Percentiles rank a stretch among this genome's conserved stretches.
These are phyloP conservation scores for Microcebus tavaratra DNA, from an alignment of 2,113 vertebrate species.

Conservation along the genomic window DNA sequence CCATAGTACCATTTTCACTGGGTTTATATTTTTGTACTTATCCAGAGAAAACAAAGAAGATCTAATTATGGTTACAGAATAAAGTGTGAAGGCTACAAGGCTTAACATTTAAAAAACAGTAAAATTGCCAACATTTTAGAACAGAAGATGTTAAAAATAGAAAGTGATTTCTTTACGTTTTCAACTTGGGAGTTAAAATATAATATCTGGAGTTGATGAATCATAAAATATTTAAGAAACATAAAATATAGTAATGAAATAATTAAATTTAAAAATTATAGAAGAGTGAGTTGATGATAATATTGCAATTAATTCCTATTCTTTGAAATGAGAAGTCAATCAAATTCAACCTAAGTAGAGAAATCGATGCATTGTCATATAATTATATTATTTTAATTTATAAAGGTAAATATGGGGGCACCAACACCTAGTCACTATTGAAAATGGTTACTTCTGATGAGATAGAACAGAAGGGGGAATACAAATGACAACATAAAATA, in stretches of 20 bases:
- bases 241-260: background rate
- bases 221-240: background rate
- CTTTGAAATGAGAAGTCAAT: background rate
- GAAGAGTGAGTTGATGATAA: background rate
- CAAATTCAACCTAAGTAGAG: background rate
- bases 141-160: background rate
- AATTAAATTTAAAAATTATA: background rate
- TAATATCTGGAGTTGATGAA: background rate
- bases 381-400: background rate
- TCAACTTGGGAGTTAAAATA: background rate
- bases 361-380: background rate
- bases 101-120: background rate
- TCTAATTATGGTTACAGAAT: background rate
- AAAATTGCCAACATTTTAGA: conserved; percentile 10
- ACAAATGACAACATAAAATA: background rate
- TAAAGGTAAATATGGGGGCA: background rate
- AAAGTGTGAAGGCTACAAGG: background rate
- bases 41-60: background rate
- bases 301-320: background rate
- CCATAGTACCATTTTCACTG: background rate
- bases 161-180: background rate
- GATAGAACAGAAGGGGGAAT: fast-evolving
- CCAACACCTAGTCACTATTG: background rate
- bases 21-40: background rate
- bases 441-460: background rate